Evolutionary conservation across 2,113 vertebrate genomes (phyloP).

Genomic region (Peromyscus maniculatus): DNA sequence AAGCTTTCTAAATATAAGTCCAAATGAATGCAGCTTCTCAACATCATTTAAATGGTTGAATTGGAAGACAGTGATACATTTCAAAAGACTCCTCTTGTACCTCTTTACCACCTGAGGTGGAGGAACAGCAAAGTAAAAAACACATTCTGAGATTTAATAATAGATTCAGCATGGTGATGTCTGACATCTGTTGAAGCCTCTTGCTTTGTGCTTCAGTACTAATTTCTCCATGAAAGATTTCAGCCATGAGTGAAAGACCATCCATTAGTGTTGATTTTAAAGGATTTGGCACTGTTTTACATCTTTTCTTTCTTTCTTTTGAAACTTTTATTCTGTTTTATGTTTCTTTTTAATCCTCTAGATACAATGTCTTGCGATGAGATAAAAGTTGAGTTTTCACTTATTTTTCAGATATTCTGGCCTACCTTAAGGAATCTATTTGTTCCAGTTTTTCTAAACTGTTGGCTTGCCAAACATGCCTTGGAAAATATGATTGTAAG

Average conservation of each 20-base stretch:
- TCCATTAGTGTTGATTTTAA: neutral
- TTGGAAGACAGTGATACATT: neutral
- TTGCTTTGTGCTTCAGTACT: neutral
- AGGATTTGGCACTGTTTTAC: neutral
- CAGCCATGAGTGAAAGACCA: neutral
- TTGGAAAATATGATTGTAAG: slow-evolving; percentile 94
- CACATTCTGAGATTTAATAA: neutral
- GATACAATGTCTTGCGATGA: slow-evolving; percentile 26
- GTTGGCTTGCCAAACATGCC: slow-evolving; percentile 93
- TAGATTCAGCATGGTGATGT: neutral
- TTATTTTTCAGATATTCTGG: slow-evolving; percentile 91
- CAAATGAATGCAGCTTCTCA: neutral
- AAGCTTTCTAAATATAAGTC: neutral
- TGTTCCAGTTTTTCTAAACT: slow-evolving; percentile 94
- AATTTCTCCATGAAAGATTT: slow-evolving; percentile 31
- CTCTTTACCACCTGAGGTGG: neutral
- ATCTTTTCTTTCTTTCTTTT: neutral
- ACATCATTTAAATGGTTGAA: neutral
- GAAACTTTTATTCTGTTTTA: neutral
- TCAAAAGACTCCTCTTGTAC: neutral
- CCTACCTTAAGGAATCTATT: slow-evolving; percentile 90
- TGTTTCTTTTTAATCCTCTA: neutral
- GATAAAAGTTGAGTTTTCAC: slow-evolving; percentile 66
- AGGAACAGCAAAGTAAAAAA: neutral
- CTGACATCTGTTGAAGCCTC: neutral